These are phyloP conservation scores for Apocheima hispidaria DNA, from an alignment of 2,888 invertebrate species.

Conservation along the genomic window DNA sequence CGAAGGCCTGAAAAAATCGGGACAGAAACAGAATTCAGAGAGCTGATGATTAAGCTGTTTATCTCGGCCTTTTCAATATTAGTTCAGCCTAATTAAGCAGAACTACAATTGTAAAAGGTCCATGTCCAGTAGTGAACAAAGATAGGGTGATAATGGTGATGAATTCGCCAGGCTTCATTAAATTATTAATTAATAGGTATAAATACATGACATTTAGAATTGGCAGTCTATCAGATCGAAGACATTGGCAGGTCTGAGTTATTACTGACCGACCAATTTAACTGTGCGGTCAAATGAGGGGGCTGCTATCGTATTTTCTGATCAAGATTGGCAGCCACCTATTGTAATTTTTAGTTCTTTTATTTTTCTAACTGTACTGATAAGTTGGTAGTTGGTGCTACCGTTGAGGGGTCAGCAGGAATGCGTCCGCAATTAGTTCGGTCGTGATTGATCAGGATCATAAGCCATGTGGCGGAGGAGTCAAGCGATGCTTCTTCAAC, in stretches of 20 bases:
- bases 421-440: constrained; percentile 38
- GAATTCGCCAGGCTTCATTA: not conserved
- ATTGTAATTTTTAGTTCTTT: not conserved
- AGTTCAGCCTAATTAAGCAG: not conserved
- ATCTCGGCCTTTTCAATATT: too few relatives aligned
- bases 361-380: not conserved
- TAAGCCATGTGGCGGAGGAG: constrained; percentile 30
- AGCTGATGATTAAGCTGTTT: too few relatives aligned
- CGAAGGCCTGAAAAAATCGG: too few relatives aligned
- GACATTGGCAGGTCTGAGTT: constrained; percentile 54
- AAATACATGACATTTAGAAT: constrained; percentile 50
- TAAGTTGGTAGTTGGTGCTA: not conserved
- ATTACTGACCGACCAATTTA: not conserved
- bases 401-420: constrained; percentile 24
- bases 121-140: not conserved
- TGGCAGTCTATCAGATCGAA: constrained; percentile 59
- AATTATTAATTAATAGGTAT: constrained; percentile 1
- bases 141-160: not conserved
- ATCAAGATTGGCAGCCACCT: not conserved
- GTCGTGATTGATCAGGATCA: constrained; percentile 38
- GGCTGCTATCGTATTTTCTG: not conserved
- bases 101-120: too few relatives aligned
- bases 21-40: too few relatives aligned
- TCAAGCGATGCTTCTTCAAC: constrained; percentile 23
- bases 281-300: not conserved